A percentile compares a stretch with the other conserved stretches of the same genome.
Evolutionary conservation across 2,888 invertebrate genomes (phyloP).

Genomic region (Digitonthophagus gazella): DNA sequence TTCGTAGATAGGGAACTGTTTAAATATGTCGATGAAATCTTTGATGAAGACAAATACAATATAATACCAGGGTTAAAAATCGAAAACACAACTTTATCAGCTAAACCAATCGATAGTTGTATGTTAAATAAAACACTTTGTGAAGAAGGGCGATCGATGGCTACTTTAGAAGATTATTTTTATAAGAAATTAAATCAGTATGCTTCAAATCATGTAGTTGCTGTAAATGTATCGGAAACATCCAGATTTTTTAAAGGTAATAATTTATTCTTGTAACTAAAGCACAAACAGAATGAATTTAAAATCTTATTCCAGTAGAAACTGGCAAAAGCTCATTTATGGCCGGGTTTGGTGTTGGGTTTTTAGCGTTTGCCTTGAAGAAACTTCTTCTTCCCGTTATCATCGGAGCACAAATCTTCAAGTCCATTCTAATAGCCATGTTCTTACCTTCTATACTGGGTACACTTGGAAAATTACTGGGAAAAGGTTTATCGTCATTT

Average conservation of each 20-base stretch:
- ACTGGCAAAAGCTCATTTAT: constrained; percentile 61
- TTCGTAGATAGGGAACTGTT: constrained; percentile 56
- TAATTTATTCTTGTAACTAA: constrained; percentile 11
- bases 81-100: constrained; percentile 28
- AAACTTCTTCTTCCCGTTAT: constrained; percentile 79
- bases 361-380: constrained; percentile 76
- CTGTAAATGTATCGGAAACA: constrained; percentile 66
- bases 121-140: constrained; percentile 38
- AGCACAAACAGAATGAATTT: background rate
- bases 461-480: constrained; percentile 77
- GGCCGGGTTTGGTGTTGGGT: constrained; percentile 64
- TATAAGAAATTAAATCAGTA: constrained; percentile 60
- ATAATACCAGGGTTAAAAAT: constrained; percentile 32
- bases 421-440: constrained; percentile 78
- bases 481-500: constrained; percentile 69
- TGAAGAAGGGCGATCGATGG: constrained; percentile 49
- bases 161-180: constrained; percentile 56
- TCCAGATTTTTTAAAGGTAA: constrained; percentile 64
- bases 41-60: constrained; percentile 52
- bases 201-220: constrained; percentile 60
- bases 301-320: constrained; percentile 29
- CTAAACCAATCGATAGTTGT: constrained; percentile 23
- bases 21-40: constrained; percentile 58
- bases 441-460: constrained; percentile 83
- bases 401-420: constrained; percentile 78